phyloP scores from a whole-genome alignment of 2,888 invertebrate genomes.

The Pheosia tremula region DNA sequence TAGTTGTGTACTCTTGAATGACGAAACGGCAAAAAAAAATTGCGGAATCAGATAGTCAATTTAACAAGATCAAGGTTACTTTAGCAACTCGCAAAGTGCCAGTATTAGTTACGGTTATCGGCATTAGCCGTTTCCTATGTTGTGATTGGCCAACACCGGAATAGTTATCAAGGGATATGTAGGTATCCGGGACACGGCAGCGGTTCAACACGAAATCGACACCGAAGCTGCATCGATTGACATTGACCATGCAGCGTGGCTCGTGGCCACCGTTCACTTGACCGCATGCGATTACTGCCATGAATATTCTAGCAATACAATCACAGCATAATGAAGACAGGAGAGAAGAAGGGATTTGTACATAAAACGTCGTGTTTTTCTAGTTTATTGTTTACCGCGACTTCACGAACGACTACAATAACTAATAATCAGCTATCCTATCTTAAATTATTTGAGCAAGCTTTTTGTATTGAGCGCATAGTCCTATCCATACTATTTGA shows the following conservation, averaged over 20 bases:
- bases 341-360: conserved; percentile 8
- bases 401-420: too few relatives aligned
- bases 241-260: conserved; percentile 60
- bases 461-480: too few relatives aligned
- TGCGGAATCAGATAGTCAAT: conserved; percentile 16
- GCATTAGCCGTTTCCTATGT: background rate
- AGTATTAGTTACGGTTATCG: conserved; percentile 11
- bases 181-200: conserved; percentile 34
- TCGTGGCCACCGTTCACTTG: conserved; percentile 51
- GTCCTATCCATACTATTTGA: too few relatives aligned
- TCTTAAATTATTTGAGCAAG: too few relatives aligned
- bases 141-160: background rate
- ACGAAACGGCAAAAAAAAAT: conserved; percentile 15
- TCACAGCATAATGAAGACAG: conserved; percentile 11
- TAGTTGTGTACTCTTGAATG: conserved; percentile 12
- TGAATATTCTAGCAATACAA: conserved; percentile 45
- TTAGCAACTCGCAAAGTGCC: conserved; percentile 6
- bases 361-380: background rate
- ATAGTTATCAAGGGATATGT: conserved; percentile 6
- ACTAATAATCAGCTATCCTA: too few relatives aligned
- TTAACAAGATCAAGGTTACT: conserved; percentile 21
- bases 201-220: conserved; percentile 31
- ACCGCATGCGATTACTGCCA: conserved; percentile 32
- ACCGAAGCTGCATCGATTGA: conserved; percentile 52
- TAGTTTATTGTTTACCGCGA: too few relatives aligned